These are phyloP conservation scores for Shinisaurus crocodilurus DNA, from an alignment of 2,113 vertebrate species.

Conservation along the genomic window DNA sequence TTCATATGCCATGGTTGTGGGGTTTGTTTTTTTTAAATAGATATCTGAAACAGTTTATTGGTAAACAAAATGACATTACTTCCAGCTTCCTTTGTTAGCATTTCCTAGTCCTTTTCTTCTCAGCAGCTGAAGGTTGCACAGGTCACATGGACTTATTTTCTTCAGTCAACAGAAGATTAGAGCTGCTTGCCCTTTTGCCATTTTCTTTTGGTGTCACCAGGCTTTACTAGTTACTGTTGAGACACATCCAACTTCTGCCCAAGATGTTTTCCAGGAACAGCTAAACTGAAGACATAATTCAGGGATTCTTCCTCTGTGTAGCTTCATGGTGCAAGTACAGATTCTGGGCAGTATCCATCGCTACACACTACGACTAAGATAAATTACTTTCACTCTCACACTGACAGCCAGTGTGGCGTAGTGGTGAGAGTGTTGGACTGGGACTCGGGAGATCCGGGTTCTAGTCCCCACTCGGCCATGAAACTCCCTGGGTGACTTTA, in stretches of 20 bases:
- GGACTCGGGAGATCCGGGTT: no score
- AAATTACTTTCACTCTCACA: background rate
- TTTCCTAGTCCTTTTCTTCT: background rate
- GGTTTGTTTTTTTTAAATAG: background rate
- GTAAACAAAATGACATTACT: background rate
- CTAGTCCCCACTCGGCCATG: no score
- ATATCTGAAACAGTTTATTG: background rate
- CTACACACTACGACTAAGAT: background rate
- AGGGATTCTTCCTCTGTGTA: background rate
- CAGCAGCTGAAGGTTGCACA: background rate
- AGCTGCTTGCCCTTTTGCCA: conserved; percentile 1
- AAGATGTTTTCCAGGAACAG: background rate
- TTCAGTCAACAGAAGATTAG: background rate
- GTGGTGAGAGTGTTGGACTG: no score
- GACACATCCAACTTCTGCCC: background rate
- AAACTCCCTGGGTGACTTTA: no score
- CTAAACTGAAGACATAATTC: background rate
- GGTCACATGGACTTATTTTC: background rate
- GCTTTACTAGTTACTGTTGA: background rate
- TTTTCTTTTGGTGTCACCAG: background rate
- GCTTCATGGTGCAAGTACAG: background rate
- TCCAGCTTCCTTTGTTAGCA: background rate
- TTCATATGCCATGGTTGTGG: background rate
- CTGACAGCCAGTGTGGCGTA: no score
- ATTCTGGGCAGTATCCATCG: background rate